Evolutionary conservation across 2,113 vertebrate genomes (phyloP).

Genomic region (Ptyas mucosa): DNA sequence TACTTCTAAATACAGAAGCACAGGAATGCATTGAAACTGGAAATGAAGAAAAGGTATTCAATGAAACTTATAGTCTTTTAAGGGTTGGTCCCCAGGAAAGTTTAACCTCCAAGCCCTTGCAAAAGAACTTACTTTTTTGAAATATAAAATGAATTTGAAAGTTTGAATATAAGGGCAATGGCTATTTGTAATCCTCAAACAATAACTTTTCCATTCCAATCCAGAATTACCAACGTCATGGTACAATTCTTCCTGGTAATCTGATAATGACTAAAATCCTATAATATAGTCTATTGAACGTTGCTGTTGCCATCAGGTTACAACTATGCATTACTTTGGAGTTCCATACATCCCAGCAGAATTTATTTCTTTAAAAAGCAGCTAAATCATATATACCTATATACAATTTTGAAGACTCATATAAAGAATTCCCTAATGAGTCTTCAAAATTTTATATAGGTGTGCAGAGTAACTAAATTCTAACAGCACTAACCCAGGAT

Average conservation of each 20-base stretch:
- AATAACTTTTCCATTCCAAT: slow-evolving; percentile 28
- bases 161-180: slow-evolving; percentile 40
- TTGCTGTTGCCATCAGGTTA: background rate
- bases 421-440: background rate
- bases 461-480: background rate
- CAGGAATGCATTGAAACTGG: background rate
- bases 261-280: background rate
- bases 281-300: background rate
- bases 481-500: background rate
- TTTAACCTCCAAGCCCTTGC: slow-evolving; percentile 53
- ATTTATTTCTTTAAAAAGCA: background rate
- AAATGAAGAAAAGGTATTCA: background rate
- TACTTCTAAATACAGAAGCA: background rate
- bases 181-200: slow-evolving; percentile 54
- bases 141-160: slow-evolving; percentile 60
- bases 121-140: slow-evolving; percentile 53
- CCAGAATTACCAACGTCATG: slow-evolving; percentile 28
- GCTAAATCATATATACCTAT: background rate
- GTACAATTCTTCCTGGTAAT: background rate
- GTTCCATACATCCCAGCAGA: background rate
- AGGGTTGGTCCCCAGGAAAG: slow-evolving; percentile 16
- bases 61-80: background rate
- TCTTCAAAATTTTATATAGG: background rate
- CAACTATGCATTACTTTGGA: background rate
- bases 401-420: background rate